Conservation (phyloP, 1,140 invertebrate genomes). For the Zaprionus camerounensis region DNA sequence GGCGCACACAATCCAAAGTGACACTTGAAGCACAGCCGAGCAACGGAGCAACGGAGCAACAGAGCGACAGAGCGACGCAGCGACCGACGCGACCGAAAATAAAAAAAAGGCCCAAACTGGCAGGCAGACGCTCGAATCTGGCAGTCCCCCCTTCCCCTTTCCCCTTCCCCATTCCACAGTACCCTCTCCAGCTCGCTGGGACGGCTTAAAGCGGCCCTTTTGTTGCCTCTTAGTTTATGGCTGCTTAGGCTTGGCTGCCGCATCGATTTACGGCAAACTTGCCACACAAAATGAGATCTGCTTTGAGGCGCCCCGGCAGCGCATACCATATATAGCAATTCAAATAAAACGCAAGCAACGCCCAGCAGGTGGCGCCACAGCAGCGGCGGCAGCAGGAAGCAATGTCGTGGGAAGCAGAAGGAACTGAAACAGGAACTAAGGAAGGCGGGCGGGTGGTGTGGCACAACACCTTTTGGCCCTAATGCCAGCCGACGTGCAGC, state of each 20-base stretch:
- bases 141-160: not conserved
- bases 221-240: constrained; percentile 67
- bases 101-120: constrained; percentile 22
- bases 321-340: constrained; percentile 39
- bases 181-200: not conserved
- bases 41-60: no score
- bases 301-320: constrained; percentile 57
- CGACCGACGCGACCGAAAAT: not conserved
- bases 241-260: constrained; percentile 70
- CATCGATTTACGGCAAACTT: constrained; percentile 79
- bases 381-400: constrained; percentile 15
- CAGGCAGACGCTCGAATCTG: constrained; percentile 1
- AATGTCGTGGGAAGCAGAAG: not conserved
- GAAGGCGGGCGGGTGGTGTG: not conserved
- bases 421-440: no score
- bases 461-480: constrained; percentile 56
- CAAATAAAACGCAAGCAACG: constrained; percentile 61
- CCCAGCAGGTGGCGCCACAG: constrained; percentile 64
- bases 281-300: constrained; percentile 53
- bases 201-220: constrained; percentile 40
- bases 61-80: no score
- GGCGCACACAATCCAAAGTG: constrained; percentile 72
- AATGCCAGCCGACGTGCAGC: constrained; percentile 61
- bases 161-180: not conserved
- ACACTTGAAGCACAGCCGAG: constrained; percentile 59